Evolutionary conservation across 1,140 invertebrate species (phyloP), one percentile per base, ranked within the genome.

Genomic region (Drosophila sp.): DNA sequence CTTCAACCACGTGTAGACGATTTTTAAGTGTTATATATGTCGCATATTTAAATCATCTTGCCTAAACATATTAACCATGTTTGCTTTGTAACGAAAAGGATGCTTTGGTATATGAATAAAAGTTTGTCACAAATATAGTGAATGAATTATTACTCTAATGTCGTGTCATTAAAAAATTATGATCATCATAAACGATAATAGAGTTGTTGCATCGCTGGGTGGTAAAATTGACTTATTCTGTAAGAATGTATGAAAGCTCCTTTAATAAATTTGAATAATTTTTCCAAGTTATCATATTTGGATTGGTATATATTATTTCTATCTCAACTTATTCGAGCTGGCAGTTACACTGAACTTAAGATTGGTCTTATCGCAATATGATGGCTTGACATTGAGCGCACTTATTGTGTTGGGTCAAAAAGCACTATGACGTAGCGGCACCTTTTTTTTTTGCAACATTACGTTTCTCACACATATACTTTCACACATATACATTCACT

Each of bases 41-140:
- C 81, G 90, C 11, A 92, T 71, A 80, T 92, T 92, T 9, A 78
- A 69, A 46, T 91, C 80, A 82, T 93, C 91, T 79, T 92, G 90
- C 70, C 80, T 86, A 69, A 93, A 93, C 7, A 92, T 3, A 48
- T 91, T 67, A 16, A 93, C 61, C 14, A 92, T 79, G 69, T 92
- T 92, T 6, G 80, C 76, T 78, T 92, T 92, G 73, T 92, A 90
- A 40, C 90, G 67, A 38, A 92, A 71, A 32, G 61, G 40, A 51
- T 92, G 90, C 82, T 92, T 92, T 14, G 87, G 90, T 46, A 92
- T 91, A 16, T 71, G 70, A 7, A 80, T 67, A 67, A 92, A 92
- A 8, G 90, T 89, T 81, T 92, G 91, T 67, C 51, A 80, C 13
- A 92, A 64, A 79, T 91, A 93, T 2, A 21, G 92, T 67, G 72